phyloP scores from a whole-genome alignment of 2,888 invertebrate genomes.

The Smittia sp. region DNA sequence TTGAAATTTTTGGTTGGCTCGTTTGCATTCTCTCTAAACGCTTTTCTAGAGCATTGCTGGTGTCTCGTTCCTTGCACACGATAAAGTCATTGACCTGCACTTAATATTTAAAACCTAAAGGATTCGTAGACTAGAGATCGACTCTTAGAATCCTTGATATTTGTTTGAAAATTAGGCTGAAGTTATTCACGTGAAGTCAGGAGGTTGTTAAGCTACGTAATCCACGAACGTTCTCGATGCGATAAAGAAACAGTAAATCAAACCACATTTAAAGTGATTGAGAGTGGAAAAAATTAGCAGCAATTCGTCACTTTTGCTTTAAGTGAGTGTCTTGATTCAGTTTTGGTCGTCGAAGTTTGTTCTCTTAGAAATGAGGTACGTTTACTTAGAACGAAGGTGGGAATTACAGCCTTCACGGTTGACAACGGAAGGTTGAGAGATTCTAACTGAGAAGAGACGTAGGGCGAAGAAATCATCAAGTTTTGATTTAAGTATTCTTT shows the following conservation, averaged over 20 bases:
- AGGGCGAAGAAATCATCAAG: conserved; percentile 5
- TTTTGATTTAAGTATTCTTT: neutral
- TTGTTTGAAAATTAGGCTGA: too few relatives aligned
- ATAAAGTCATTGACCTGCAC: too few relatives aligned
- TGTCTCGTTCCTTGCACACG: too few relatives aligned
- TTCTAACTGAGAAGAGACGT: neutral
- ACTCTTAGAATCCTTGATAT: too few relatives aligned
- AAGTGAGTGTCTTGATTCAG: neutral
- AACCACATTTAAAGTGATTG: neutral
- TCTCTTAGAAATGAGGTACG: neutral
- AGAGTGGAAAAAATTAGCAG: conserved; percentile 14
- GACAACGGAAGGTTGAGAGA: neutral
- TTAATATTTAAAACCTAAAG: too few relatives aligned
- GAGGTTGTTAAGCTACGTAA: too few relatives aligned
- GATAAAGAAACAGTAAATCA: neutral
- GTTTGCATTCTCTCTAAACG: too few relatives aligned
- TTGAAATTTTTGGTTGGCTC: too few relatives aligned
- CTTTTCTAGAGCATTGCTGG: too few relatives aligned
- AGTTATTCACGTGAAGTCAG: too few relatives aligned
- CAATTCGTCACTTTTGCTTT: neutral
- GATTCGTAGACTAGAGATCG: too few relatives aligned
- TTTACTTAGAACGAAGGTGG: neutral
- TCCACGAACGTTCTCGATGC: neutral
- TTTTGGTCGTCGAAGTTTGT: neutral
- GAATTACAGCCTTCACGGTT: neutral